A percentile compares a stretch with the other conserved stretches of the same genome.
These are phyloP conservation scores for Acleris laterana DNA, from an alignment of 2,888 invertebrate species.

Conservation along the genomic window DNA sequence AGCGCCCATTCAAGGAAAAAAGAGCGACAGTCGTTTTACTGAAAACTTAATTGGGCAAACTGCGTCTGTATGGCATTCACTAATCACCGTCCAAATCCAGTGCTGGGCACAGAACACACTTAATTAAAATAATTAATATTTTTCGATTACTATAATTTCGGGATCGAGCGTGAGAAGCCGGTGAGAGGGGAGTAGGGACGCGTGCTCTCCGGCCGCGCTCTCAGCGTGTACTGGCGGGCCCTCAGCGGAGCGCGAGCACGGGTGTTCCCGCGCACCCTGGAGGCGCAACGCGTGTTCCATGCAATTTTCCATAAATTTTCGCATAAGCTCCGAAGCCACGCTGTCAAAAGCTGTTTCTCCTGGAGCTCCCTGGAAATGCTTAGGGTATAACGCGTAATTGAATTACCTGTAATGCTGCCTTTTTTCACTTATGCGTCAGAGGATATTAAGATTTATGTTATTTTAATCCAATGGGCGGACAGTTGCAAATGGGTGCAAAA, in stretches of 20 bases:
- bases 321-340: conserved; percentile 77
- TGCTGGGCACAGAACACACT: conserved; percentile 67
- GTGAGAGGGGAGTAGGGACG: conserved; percentile 50
- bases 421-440: conserved; percentile 42
- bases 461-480: not conserved
- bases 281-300: conserved; percentile 76
- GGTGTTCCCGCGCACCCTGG: conserved; percentile 73
- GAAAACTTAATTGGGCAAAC: conserved; percentile 27
- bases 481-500: not conserved
- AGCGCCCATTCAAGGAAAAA: conserved; percentile 58
- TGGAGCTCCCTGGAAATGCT: conserved; percentile 60
- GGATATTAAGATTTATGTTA: conserved; percentile 7
- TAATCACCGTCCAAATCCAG: conserved; percentile 66
- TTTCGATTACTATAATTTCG: conserved; percentile 70
- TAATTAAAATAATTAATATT: conserved; percentile 57
- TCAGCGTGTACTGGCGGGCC: conserved; percentile 66
- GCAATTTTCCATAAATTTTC: conserved; percentile 84
- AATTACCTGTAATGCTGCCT: conserved; percentile 64
- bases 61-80: conserved; percentile 57
- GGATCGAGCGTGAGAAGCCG: conserved; percentile 60
- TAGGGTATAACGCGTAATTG: conserved; percentile 68
- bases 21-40: conserved; percentile 42
- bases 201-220: conserved; percentile 65
- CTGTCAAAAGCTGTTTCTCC: conserved; percentile 82
- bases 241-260: conserved; percentile 73